A percentile compares a stretch with the other conserved stretches of the same genome.
Conservation (phyloP, 2,113 vertebrate species). For the Thomomys bottae region DNA sequence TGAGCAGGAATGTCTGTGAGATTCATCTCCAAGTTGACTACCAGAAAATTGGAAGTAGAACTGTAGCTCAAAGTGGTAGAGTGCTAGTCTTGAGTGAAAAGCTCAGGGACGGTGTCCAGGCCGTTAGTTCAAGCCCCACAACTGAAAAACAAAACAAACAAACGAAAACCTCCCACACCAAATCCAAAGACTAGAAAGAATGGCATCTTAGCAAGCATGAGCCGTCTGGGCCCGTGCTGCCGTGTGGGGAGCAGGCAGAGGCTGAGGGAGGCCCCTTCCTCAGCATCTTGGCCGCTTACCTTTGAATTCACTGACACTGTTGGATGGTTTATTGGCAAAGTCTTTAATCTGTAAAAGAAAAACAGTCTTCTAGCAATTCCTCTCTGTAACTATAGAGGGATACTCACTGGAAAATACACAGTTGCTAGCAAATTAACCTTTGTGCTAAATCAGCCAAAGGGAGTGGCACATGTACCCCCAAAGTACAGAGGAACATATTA, state of each 20-base stretch:
- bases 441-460: not conserved
- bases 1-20: too few relatives aligned
- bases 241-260: not conserved
- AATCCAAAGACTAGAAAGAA: not conserved
- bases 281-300: conserved; percentile 81
- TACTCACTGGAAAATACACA: not conserved
- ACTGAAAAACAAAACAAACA: too few relatives aligned
- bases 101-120: too few relatives aligned
- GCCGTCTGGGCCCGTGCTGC: not conserved
- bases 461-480: not conserved
- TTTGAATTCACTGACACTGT: conserved; percentile 80
- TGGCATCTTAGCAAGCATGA: not conserved
- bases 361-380: conserved; percentile 16
- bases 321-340: conserved; percentile 82
- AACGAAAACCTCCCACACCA: too few relatives aligned
- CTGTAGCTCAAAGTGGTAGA: too few relatives aligned
- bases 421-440: not conserved
- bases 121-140: too few relatives aligned
- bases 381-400: conserved; percentile 4
- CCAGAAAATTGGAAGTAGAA: too few relatives aligned
- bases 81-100: too few relatives aligned
- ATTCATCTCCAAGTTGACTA: too few relatives aligned
- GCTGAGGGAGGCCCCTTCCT: not conserved
- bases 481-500: not conserved
- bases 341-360: conserved; percentile 88